A percentile compares a stretch with the other conserved stretches of the same genome.
These are phyloP conservation scores for Ecliptopera silaceata DNA, from an alignment of 2,888 invertebrate genomes.

Conservation along the genomic window DNA sequence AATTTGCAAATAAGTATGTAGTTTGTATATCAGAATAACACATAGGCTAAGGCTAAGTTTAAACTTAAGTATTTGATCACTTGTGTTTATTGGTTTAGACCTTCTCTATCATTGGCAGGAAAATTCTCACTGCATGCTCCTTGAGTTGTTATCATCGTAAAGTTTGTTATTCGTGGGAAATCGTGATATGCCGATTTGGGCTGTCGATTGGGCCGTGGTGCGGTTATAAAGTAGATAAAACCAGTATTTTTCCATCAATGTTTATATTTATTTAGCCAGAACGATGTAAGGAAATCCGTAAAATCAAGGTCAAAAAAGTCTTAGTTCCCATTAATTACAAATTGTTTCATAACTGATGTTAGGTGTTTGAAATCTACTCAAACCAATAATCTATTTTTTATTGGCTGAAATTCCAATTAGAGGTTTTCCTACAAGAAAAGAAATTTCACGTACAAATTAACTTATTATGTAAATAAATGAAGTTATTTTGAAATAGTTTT, in stretches of 20 bases:
- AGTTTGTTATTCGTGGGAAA: constrained; percentile 22
- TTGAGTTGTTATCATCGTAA: not conserved
- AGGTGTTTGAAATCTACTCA: too few species aligned
- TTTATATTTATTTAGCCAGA: not conserved
- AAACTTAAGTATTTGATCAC: not conserved
- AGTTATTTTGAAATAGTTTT: too few species aligned
- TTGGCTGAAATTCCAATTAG: too few species aligned
- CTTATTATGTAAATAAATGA: too few species aligned
- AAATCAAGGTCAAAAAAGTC: not conserved
- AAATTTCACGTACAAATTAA: too few species aligned
- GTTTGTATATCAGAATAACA: too few species aligned
- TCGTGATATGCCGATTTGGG: constrained; percentile 17
- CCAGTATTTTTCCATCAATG: constrained; percentile 2
- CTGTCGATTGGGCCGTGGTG: not conserved
- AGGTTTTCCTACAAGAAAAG: too few species aligned
- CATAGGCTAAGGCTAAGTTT: too few species aligned
- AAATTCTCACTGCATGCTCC: constrained; percentile 16
- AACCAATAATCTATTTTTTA: too few species aligned
- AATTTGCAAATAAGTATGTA: too few species aligned
- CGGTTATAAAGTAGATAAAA: not conserved
- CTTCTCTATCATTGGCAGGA: not conserved
- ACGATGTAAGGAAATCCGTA: not conserved
- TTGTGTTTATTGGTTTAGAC: not conserved
- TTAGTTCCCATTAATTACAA: too few species aligned
- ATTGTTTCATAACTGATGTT: too few species aligned